Base-by-base conservation (phyloP, 1,140 invertebrate species). In the Drosophila kohkoa region DNA sequence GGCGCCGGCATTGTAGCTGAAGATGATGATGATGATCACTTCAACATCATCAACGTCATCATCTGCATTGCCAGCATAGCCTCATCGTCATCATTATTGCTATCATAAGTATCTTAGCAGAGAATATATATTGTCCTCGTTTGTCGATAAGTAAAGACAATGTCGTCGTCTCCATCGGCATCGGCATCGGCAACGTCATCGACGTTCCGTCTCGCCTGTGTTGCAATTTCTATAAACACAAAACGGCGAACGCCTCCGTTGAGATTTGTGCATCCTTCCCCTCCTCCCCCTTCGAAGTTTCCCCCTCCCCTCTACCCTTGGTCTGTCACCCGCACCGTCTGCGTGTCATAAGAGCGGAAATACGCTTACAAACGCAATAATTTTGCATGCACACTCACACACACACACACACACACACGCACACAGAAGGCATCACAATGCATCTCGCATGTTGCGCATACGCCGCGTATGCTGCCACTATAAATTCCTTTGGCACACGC, bases 321-420 rank as follows among this genome's bases (percentile, higher is more conserved):
- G 20, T 25, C 3, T 25, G 11, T 13, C 15, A 35, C 25, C n/a
- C 20, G 15, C 13, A 6, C 25, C 41, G 69, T 52, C 62, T 77
- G 64, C 28, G 20, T 77, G 75, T 68, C 71, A 77, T 77, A 77
- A 75, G 65, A 75, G 46, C 71, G 64, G 55, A 75, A 77, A 65
- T 77, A 69, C 71, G 75, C 71, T 77, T 69, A 77, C 75, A 77
- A 74, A 69, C 60, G 75, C 71, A 68, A 77, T 77, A 77, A 75
- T 77, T 77, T 65, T 74, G 58, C 71, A 68, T 62, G 41, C 75
- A 51, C 48, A 55, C 48, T 54, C 64, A 63, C 51, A 41, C 28
- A 38, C 38, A 32, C n/a, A n/a, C n/a, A n/a, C n/a, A n/a, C n/a
- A n/a, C 25, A 57, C 28, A 62, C 11, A 52, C 25, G n/a, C 10